Conservation (phyloP, 2,888 invertebrate genomes). For the Epiblema foenella region DNA sequence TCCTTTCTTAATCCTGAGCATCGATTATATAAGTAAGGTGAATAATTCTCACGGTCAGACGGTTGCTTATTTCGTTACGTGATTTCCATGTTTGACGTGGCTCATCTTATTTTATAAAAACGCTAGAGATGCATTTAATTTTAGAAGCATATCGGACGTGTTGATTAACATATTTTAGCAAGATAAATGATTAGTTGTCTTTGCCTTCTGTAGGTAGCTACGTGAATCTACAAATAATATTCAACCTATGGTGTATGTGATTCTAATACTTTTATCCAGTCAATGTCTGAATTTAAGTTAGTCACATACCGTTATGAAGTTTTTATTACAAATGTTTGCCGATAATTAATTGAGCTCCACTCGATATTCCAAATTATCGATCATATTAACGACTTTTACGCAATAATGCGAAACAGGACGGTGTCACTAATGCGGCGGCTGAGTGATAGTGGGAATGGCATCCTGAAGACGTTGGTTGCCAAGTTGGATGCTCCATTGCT, state of each 20-base stretch:
- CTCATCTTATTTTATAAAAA: conserved; percentile 3
- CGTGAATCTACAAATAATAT: neutral
- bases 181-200: neutral
- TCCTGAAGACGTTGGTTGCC: too few relatives aligned
- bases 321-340: neutral
- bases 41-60: conserved; percentile 26
- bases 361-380: too few relatives aligned
- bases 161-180: neutral
- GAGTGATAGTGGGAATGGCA: too few relatives aligned
- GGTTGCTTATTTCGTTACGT: conserved; percentile 8
- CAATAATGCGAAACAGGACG: too few relatives aligned
- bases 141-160: neutral
- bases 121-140: neutral
- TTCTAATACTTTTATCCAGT: too few relatives aligned
- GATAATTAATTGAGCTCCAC: neutral
- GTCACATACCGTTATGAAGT: neutral
- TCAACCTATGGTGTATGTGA: neutral
- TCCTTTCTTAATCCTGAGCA: conserved; percentile 14
- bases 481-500: too few relatives aligned
- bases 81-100: conserved; percentile 3
- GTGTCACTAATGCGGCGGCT: too few relatives aligned
- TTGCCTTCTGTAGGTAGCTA: neutral
- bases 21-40: conserved; percentile 20
- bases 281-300: neutral
- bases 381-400: too few relatives aligned